Evolutionary conservation across 2,113 vertebrate species (phyloP).

Genomic region (Pseudonaja textilis): DNA sequence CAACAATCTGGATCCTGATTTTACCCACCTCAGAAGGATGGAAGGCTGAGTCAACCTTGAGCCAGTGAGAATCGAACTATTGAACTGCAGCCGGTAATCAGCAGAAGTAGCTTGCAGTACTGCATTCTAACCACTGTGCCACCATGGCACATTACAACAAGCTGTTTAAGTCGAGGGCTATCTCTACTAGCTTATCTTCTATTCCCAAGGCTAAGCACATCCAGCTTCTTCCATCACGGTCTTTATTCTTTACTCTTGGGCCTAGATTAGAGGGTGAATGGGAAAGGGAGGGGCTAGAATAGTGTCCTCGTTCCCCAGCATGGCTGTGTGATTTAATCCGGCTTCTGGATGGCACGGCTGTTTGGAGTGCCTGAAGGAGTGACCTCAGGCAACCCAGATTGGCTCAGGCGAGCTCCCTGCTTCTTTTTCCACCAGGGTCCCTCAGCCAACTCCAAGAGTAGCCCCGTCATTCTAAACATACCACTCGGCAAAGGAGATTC

Average conservation of each 20-base stretch:
- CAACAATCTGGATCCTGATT: no score
- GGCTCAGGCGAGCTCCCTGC: neutral
- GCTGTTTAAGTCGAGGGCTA: neutral
- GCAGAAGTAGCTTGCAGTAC: no score
- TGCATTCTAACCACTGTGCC: no score
- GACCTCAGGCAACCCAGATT: neutral
- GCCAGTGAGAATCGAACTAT: no score
- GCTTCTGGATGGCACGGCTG: neutral
- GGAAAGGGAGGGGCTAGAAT: neutral
- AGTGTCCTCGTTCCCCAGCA: no score
- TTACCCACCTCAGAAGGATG: no score
- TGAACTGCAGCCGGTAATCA: no score
- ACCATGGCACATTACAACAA: neutral
- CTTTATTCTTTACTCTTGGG: neutral
- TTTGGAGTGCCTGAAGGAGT: neutral
- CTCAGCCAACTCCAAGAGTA: neutral
- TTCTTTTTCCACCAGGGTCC: neutral
- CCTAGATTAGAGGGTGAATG: accelerated
- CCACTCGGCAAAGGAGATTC: neutral
- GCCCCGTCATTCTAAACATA: neutral
- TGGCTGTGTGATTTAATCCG: neutral
- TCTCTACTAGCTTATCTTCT: neutral
- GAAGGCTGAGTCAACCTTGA: no score
- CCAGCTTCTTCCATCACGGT: neutral
- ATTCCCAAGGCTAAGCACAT: neutral